phyloP scores from a whole-genome alignment of 2,888 invertebrate genomes.

The Andrena bucephala region DNA sequence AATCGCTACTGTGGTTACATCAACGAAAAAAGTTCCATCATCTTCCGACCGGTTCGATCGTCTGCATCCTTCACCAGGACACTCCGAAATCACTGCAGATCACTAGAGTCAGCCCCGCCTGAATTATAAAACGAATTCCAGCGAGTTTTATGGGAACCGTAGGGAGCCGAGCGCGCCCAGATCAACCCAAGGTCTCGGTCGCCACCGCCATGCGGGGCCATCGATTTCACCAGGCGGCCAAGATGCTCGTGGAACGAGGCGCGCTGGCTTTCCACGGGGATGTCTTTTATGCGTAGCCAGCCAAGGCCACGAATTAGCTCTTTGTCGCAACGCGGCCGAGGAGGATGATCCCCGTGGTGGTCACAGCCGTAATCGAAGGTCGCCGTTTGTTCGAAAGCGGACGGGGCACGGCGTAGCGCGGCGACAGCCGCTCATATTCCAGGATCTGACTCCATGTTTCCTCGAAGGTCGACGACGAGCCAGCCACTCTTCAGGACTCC shows the following conservation, averaged over 20 bases:
- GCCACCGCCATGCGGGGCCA: neutral
- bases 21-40: neutral
- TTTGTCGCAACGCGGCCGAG: constrained; percentile 43
- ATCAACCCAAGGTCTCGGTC: constrained; percentile 49
- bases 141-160: constrained; percentile 13
- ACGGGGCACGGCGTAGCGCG: constrained; percentile 27
- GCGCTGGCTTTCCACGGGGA: constrained; percentile 8
- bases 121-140: constrained; percentile 3
- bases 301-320: constrained; percentile 39
- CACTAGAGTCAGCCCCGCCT: neutral
- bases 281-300: constrained; percentile 6
- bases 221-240: constrained; percentile 5
- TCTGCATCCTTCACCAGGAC: neutral
- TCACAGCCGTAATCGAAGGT: constrained; percentile 59
- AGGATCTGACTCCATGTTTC: constrained; percentile 47
- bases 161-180: neutral
- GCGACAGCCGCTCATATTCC: constrained; percentile 24
- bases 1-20: neutral
- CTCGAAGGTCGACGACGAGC: constrained; percentile 46
- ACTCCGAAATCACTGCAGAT: neutral
- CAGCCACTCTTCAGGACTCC: constrained; percentile 13
- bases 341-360: constrained; percentile 40
- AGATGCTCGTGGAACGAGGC: constrained; percentile 9
- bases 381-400: constrained; percentile 56
- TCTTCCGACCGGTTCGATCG: constrained; percentile 8